Conservation (phyloP, 2,888 invertebrate genomes). For the Oligia fasciuncula region DNA sequence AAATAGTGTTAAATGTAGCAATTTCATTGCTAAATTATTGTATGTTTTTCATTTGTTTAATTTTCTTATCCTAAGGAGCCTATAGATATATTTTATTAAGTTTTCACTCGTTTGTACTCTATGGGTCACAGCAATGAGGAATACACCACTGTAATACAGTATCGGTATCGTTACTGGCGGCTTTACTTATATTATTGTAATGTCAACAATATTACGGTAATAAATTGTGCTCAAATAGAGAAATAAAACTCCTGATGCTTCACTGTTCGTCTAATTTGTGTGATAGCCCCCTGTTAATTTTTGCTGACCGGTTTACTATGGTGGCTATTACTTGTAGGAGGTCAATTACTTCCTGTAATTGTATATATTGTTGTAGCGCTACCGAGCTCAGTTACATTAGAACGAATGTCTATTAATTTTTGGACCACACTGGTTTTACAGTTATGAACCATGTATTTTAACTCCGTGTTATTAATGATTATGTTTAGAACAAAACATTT, state of each 20-base stretch:
- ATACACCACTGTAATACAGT: too few relatives aligned
- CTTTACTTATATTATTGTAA: too few relatives aligned
- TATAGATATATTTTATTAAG: too few relatives aligned
- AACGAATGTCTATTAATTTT: not conserved
- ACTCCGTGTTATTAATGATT: constrained; percentile 21
- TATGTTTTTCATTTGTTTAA: too few relatives aligned
- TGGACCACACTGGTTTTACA: constrained; percentile 3
- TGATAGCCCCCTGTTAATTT: not conserved
- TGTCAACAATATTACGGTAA: too few relatives aligned
- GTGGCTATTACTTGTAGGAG: constrained; percentile 11
- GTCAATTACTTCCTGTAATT: constrained; percentile 31
- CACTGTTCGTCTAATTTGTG: not conserved
- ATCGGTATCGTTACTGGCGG: too few relatives aligned
- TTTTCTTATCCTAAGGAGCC: too few relatives aligned
- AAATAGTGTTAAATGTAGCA: too few relatives aligned
- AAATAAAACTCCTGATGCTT: not conserved
- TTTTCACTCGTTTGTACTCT: too few relatives aligned
- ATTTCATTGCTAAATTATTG: too few relatives aligned
- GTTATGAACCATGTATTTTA: constrained; percentile 3
- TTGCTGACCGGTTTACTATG: not conserved
- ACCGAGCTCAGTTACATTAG: constrained; percentile 8
- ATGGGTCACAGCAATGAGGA: too few relatives aligned
- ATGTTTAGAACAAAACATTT: constrained; percentile 10
- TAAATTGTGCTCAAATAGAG: too few relatives aligned
- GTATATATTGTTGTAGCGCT: constrained; percentile 3